Conservation (phyloP, 2,113 vertebrate genomes). For the Ciconia maguari region DNA sequence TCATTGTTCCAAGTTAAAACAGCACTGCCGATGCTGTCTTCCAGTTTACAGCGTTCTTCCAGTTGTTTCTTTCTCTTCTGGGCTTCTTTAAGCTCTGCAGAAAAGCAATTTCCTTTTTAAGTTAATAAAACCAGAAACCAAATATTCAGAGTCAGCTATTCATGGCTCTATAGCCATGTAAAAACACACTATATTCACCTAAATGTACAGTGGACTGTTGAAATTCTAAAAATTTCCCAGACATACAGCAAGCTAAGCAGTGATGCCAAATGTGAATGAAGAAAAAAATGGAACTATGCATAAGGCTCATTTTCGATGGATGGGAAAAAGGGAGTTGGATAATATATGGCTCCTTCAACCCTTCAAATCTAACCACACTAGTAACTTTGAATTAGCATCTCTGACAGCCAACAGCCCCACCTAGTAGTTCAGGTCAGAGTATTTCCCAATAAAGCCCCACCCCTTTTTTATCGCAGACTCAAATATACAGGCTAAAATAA, state of each 20-base stretch:
- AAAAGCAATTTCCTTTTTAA: not conserved
- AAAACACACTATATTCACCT: not conserved
- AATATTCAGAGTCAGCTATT: not conserved
- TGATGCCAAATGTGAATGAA: not conserved
- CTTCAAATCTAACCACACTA: not conserved
- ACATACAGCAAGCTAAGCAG: not conserved
- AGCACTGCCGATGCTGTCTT: constrained; percentile 88
- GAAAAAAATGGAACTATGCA: not conserved
- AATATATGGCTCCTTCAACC: not conserved
- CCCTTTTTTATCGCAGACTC: not conserved
- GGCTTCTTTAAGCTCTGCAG: constrained; percentile 88
- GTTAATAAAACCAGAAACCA: not conserved
- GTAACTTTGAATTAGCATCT: not conserved
- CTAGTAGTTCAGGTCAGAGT: not conserved
- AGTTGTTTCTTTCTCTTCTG: constrained; percentile 88
- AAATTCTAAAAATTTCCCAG: not conserved
- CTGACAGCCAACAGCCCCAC: not conserved
- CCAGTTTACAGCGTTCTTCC: constrained; percentile 87
- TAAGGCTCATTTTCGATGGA: not conserved
- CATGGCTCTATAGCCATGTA: not conserved
- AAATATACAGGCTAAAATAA: not conserved
- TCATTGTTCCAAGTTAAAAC: constrained; percentile 91
- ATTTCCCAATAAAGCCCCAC: not conserved
- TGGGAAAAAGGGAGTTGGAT: not conserved
- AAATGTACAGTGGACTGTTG: not conserved